Conservation (phyloP, 1,140 invertebrate genomes). For the Atta colombica region DNA sequence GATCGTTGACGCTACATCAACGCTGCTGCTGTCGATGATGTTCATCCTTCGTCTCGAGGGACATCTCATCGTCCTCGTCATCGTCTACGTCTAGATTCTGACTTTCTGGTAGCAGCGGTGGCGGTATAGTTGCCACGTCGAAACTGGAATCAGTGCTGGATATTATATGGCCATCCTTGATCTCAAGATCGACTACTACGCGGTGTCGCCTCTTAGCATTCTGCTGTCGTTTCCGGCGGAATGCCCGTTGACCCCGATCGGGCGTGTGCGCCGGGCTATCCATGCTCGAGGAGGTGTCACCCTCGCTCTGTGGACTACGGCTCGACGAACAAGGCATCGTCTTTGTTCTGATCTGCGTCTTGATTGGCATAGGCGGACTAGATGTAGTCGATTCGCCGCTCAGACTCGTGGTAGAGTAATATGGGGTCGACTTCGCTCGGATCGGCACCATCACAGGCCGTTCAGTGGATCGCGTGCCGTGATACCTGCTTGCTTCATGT, state of each 20-base stretch:
- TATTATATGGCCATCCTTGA: constrained; percentile 85
- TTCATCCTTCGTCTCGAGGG: constrained; percentile 64
- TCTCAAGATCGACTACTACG: constrained; percentile 84
- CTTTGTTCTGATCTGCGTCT: constrained; percentile 84
- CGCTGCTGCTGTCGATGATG: constrained; percentile 60
- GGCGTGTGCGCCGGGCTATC: constrained; percentile 85
- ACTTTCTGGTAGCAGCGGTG: constrained; percentile 88
- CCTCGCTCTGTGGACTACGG: constrained; percentile 85
- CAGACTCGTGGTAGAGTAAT: constrained; percentile 85
- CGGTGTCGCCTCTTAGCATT: constrained; percentile 82
- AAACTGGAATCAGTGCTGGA: constrained; percentile 89
- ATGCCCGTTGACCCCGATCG: constrained; percentile 82
- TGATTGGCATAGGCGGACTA: constrained; percentile 84
- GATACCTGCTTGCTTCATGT: constrained; percentile 66
- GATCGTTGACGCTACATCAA: constrained; percentile 54
- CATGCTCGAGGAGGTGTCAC: constrained; percentile 86
- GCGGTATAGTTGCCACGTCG: constrained; percentile 90
- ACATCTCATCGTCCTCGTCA: constrained; percentile 79
- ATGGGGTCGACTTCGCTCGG: constrained; percentile 84
- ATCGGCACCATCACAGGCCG: constrained; percentile 83
- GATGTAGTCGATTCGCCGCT: constrained; percentile 86
- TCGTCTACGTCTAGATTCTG: constrained; percentile 87
- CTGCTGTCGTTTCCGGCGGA: constrained; percentile 83
- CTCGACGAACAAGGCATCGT: constrained; percentile 83
- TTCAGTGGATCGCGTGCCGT: constrained; percentile 83